Evolutionary conservation across 2,113 vertebrate genomes (phyloP).

Genomic region (Myotis yumanensis): DNA sequence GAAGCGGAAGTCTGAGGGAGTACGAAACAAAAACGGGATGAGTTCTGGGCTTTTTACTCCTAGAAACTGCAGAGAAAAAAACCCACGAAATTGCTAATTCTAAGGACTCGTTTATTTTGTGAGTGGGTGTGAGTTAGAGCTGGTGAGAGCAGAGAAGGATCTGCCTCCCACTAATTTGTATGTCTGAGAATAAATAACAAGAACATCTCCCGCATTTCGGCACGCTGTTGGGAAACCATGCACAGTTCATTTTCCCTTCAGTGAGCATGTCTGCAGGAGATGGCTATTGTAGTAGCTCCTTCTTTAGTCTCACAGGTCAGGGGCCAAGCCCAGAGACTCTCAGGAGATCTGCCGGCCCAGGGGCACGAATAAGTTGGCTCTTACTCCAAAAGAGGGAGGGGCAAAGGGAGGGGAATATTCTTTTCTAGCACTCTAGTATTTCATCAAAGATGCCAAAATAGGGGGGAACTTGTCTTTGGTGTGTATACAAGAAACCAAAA

Average conservation of each 20-base stretch:
- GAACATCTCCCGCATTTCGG: neutral
- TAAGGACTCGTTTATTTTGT: conserved; percentile 17
- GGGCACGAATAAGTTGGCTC: neutral
- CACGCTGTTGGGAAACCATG: neutral
- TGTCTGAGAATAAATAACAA: conserved; percentile 50
- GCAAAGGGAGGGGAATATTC: neutral
- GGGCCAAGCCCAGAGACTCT: neutral
- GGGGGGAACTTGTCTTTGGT: neutral
- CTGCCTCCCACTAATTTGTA: conserved; percentile 14
- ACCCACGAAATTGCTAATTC: neutral
- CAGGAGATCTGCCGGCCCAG: neutral
- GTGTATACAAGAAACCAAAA: conserved; percentile 3
- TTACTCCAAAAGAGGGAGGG: neutral
- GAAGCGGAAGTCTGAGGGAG: conserved; percentile 11
- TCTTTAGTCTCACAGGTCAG: neutral
- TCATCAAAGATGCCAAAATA: neutral
- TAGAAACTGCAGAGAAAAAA: neutral
- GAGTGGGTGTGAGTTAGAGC: conserved; percentile 1
- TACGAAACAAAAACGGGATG: neutral
- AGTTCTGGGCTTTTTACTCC: neutral
- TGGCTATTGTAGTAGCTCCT: neutral
- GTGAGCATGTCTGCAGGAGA: neutral
- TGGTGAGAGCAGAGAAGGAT: neutral
- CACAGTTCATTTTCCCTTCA: neutral
- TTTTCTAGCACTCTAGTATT: neutral